These are phyloP conservation scores for Chinchilla lanigera DNA, from an alignment of 2,113 vertebrate genomes.

Conservation along the genomic window DNA sequence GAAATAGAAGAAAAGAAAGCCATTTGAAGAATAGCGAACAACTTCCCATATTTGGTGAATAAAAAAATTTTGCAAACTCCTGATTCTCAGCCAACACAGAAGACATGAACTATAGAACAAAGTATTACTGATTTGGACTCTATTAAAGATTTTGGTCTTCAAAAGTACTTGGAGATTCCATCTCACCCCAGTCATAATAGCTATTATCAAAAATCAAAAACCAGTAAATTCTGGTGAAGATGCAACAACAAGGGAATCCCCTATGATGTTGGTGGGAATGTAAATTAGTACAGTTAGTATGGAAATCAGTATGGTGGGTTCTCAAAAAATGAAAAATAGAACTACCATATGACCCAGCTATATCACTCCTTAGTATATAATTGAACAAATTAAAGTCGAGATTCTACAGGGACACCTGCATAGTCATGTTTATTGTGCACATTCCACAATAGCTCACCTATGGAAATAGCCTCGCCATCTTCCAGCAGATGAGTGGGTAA, in stretches of 20 bases:
- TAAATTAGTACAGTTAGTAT: neutral
- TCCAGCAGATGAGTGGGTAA: neutral
- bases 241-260: neutral
- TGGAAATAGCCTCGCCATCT: neutral
- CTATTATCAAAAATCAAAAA: neutral
- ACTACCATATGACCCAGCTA: neutral
- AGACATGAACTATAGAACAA: neutral
- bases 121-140: neutral
- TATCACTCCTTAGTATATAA: neutral
- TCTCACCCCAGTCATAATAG: neutral
- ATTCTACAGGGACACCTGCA: neutral
- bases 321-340: neutral
- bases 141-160: neutral
- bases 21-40: neutral
- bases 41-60: neutral
- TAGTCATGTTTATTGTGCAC: neutral
- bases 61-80: neutral
- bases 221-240: neutral
- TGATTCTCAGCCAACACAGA: neutral
- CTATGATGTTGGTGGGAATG: neutral
- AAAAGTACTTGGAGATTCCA: neutral
- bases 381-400: neutral
- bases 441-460: neutral
- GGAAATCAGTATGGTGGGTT: neutral
- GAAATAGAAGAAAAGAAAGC: neutral